A percentile compares a stretch with the other conserved stretches of the same genome.
phyloP scores from a whole-genome alignment of 2,888 invertebrate genomes.

The Hyposoter didymator region DNA sequence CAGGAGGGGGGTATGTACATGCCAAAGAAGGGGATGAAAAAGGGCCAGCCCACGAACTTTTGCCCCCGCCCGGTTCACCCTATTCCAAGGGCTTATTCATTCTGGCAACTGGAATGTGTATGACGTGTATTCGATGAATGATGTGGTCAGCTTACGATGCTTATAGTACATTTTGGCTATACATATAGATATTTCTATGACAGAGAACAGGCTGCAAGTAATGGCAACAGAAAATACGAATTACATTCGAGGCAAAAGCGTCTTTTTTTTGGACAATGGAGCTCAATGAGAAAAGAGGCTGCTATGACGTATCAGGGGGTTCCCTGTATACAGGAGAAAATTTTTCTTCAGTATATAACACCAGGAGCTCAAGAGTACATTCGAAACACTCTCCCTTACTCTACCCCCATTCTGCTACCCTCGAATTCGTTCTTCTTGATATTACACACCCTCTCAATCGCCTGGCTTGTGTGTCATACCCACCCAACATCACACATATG shows the following conservation, averaged over 20 bases:
- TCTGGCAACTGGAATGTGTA: conserved; percentile 73
- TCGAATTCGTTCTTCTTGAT: conserved; percentile 28
- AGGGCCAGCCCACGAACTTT: conserved; percentile 52
- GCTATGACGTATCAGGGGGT: conserved; percentile 56
- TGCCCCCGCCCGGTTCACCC: conserved; percentile 63
- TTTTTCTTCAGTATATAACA: conserved; percentile 41
- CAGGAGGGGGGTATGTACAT: background rate
- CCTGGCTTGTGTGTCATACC: conserved; percentile 62
- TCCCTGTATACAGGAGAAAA: conserved; percentile 29
- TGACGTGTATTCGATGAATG: conserved; percentile 76
- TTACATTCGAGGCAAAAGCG: conserved; percentile 38
- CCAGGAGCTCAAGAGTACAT: conserved; percentile 55
- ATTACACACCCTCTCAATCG: conserved; percentile 37
- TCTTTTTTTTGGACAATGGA: conserved; percentile 57
- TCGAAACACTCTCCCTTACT: conserved; percentile 15
- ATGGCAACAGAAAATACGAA: conserved; percentile 58
- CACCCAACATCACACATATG: conserved; percentile 66
- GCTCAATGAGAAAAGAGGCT: conserved; percentile 48
- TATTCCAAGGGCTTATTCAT: conserved; percentile 78
- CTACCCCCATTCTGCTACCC: conserved; percentile 32
- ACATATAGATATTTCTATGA: conserved; percentile 1
- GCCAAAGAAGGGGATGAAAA: conserved; percentile 49
- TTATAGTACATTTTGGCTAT: conserved; percentile 2
- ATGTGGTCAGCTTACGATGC: conserved; percentile 52
- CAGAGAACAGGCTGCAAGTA: conserved; percentile 56